phyloP scores from a whole-genome alignment of 64 coral and sea anemone genomes.

The Platygyra sinensis region DNA sequence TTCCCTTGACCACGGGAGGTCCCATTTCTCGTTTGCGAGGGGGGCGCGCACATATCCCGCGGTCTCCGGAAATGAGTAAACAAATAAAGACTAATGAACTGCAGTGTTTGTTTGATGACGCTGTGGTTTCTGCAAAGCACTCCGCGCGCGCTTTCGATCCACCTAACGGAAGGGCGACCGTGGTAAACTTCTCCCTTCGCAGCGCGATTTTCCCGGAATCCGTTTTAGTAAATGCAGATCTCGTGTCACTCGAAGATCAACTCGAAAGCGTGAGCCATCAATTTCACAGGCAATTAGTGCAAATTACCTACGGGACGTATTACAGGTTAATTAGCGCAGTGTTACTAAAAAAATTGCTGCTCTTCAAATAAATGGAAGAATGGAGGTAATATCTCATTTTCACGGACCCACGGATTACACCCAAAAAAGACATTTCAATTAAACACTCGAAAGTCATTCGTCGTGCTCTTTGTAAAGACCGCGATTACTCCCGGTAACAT shows the following conservation, averaged over 20 bases:
- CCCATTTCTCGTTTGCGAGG: neutral
- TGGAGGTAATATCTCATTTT: neutral
- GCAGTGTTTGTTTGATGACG: slow-evolving; percentile 27
- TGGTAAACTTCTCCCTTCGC: neutral
- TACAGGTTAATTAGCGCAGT: slow-evolving; percentile 27
- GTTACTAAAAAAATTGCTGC: neutral
- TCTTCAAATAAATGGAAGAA: slow-evolving; percentile 15
- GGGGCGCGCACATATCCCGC: neutral
- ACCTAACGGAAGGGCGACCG: neutral
- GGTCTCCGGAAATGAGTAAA: slow-evolving; percentile 40
- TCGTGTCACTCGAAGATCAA: neutral
- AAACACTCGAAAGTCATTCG: neutral
- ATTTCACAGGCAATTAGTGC: slow-evolving; percentile 37
- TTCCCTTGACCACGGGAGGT: slow-evolving; percentile 27
- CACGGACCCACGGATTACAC: neutral
- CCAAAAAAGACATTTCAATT: neutral
- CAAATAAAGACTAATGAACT: slow-evolving; percentile 42
- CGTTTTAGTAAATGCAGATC: neutral
- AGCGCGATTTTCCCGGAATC: neutral
- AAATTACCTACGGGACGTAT: neutral
- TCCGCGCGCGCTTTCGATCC: neutral
- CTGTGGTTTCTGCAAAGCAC: neutral
- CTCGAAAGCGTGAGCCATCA: slow-evolving; percentile 27
- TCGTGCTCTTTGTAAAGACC: neutral
- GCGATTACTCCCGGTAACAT: neutral